Conservation (phyloP, 2,888 invertebrate species). For the Eupithecia dodoneata region DNA sequence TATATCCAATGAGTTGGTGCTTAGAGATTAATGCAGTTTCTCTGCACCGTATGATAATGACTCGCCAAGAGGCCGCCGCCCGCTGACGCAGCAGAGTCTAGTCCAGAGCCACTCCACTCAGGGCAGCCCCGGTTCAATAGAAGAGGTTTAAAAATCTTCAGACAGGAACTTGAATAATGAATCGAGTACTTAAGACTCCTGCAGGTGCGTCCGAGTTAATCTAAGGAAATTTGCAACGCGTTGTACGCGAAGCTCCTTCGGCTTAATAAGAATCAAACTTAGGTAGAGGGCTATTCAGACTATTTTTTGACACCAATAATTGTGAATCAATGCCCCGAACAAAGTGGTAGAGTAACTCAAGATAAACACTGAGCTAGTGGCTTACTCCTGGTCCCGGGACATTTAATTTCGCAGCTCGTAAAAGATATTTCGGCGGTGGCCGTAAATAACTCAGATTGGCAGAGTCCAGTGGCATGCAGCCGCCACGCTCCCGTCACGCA, state of each 20-base stretch:
- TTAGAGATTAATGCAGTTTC: neutral
- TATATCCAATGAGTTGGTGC: neutral
- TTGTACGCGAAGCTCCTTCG: neutral
- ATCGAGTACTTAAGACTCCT: conserved; percentile 7
- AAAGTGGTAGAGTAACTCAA: conserved; percentile 21
- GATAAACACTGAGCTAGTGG: conserved; percentile 29
- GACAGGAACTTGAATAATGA: conserved; percentile 7
- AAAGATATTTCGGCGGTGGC: conserved; percentile 38
- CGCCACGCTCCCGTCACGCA: conserved; percentile 37
- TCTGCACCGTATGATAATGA: neutral
- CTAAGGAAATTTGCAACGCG: neutral
- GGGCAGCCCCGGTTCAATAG: neutral
- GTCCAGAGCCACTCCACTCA: neutral
- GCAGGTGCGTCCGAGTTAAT: neutral
- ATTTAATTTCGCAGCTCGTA: conserved; percentile 43
- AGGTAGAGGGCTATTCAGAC: neutral
- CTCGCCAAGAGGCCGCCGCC: neutral
- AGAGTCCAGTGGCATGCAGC: conserved; percentile 38
- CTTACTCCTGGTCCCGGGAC: conserved; percentile 40
- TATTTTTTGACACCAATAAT: conserved; percentile 5
- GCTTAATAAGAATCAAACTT: neutral
- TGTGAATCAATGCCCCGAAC: conserved; percentile 14
- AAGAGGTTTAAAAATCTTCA: neutral
- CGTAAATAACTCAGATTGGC: conserved; percentile 45
- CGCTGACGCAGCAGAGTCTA: neutral